Evolutionary conservation across 2,113 vertebrate species (phyloP).

Genomic region (Grus americana): DNA sequence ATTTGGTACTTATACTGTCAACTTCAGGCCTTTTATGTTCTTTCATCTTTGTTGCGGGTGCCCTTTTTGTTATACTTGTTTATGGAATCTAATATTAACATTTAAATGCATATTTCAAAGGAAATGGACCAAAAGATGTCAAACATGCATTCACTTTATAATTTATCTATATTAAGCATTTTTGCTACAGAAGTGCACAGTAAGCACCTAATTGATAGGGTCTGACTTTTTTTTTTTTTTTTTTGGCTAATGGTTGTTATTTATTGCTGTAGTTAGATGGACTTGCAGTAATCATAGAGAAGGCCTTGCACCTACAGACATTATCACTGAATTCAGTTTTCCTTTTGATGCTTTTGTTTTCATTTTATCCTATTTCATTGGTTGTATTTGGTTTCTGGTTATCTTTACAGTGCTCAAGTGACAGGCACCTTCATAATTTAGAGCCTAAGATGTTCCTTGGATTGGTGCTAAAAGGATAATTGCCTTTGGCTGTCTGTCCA

Average conservation of each 20-base stretch:
- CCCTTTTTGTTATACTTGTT: constrained; percentile 30
- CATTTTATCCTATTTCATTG: background rate
- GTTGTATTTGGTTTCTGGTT: background rate
- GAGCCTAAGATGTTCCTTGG: background rate
- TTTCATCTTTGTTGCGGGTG: constrained; percentile 23
- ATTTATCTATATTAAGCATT: background rate
- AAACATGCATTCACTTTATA: background rate
- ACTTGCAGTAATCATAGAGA: background rate
- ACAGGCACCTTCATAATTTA: background rate
- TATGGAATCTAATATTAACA: constrained; percentile 46
- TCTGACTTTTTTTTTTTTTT: background rate
- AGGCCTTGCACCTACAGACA: background rate
- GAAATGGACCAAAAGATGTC: constrained; percentile 48
- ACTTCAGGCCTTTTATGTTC: constrained; percentile 55
- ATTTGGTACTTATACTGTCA: constrained; percentile 60
- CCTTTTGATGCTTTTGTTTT: background rate
- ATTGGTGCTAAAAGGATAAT: background rate
- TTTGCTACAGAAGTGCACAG: background rate
- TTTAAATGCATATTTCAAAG: constrained; percentile 41
- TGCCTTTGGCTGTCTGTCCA: background rate
- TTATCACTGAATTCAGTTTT: background rate
- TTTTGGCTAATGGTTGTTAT: background rate
- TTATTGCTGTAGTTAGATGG: background rate
- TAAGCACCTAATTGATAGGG: background rate
- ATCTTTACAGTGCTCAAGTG: background rate